Base-by-base conservation (phyloP, 2,113 vertebrate genomes). In the Neolamprologus variostigma region DNA sequence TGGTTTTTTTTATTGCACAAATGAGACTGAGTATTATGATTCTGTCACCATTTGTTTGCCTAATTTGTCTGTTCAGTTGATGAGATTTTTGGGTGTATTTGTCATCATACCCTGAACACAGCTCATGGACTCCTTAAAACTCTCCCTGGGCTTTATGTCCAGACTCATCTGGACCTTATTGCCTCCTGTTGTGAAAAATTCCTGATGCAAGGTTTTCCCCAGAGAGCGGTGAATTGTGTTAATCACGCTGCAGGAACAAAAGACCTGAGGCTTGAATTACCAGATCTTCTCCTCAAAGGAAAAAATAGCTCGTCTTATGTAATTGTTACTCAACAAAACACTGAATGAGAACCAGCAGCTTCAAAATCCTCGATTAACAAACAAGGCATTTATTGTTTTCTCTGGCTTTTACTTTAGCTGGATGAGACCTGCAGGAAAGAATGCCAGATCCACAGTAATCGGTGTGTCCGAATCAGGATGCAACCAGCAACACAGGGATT, bases 361-460 rank as follows among this genome's bases (percentile, higher is more conserved):
- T 78, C 68, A 73, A 84, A 91, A 84, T 89, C 86, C 47, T n/a
- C 2, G 3, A 61, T 86, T 63, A 88, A 37, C 57, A 84, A 90
- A 90, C 80, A 89, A 87, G 61, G 78, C 33, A 2, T 45, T 86
- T 9, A 14, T 79, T 86, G 66, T 84, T 83, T 87, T 21, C 33
- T 54, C 14, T n/a, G 19, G 55, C 76, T 90, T 66, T 68, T 86
- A 21, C 78, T 50, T 54, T 9, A 57, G 51, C 33, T 16, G 63
- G 37, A 59, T 1, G 21, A 81, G 55, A 66, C 31, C 26, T 80
- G 28, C 11, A 19, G 51, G 51, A 82, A 28, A n/a, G 86, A 80
- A 82, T 6, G 66, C 16, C 31, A 83, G 53, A 89, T 83, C 50
- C n/a, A 45, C 21, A 45, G 12, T 78, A 45, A 80, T 87, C 16